Evolutionary conservation across 2,113 vertebrate species (phyloP), one percentile per base, ranked within the genome.

Genomic region (Pseudorectes ferrugineus): DNA sequence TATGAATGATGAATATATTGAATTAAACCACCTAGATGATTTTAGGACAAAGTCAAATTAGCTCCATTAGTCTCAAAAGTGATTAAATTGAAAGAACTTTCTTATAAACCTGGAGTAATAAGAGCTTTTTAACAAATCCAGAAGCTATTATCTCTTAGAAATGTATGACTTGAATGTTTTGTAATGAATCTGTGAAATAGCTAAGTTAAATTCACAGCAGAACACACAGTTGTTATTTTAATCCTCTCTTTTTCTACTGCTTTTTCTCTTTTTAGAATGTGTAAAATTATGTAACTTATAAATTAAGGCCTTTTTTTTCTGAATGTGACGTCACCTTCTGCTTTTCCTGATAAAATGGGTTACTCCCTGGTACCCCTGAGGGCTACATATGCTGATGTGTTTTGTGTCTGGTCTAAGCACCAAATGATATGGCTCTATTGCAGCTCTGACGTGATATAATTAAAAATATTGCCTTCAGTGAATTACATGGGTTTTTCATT

Each of bases 11-110:
- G 26, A 93, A 85, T 88, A 51, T 31, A 85, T 83, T 92, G 71
- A 96, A 94, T 90, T 92, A 96, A 83, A 85, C 13, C 28, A 90
- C 23, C 21, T 42, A 62, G 62, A 85, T 70, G 28, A 85, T 88
- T 89, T 92, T 72, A 85, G 75, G 63, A 76, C 59, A 77, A 91
- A 94, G 42, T 54, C 28, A 19, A 86, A 96, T 93, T 65, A 90
- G n/a, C 55, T 92, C 82, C 38, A 68, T 88, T 90, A 95, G 82
- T 90, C 26, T 29, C 51, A 67, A 31, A 33, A 85, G 42, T 92
- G 67, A 90, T 46, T 80, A 77, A 90, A 85, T 18, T 81, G 77
- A 82, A 91, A 88, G 25, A 76, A 80, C 36, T 88, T 88, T 75
- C 48, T 68, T 82, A 72, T 26, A 88, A 87, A 79, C n/a, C 22